These are phyloP conservation scores for Eupsilia transversa DNA, from an alignment of 2,888 invertebrate genomes.

Conservation along the genomic window DNA sequence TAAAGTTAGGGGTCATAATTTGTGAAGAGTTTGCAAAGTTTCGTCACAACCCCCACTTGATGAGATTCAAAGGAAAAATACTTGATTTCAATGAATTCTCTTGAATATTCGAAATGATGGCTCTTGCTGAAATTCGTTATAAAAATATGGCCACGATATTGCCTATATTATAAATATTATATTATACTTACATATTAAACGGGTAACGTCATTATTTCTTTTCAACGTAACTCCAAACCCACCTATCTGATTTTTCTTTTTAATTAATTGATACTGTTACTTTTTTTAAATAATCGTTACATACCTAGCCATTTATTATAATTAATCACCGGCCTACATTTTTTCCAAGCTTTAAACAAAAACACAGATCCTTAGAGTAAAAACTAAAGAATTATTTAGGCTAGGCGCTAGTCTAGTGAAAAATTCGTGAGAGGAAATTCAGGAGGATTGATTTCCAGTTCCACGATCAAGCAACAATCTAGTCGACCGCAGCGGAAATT, in stretches of 20 bases:
- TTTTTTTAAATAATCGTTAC: too few relatives aligned
- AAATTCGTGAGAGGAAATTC: slow-evolving; percentile 24
- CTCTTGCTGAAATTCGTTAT: neutral
- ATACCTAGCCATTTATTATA: neutral
- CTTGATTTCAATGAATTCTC: slow-evolving; percentile 27
- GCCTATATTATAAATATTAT: too few relatives aligned
- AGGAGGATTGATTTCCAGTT: slow-evolving; percentile 31
- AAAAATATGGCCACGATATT: neutral
- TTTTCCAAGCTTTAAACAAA: neutral
- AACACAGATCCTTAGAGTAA: too few relatives aligned
- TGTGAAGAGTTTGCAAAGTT: slow-evolving; percentile 55
- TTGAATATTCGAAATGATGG: neutral
- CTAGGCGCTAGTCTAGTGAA: slow-evolving; percentile 3
- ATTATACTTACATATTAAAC: too few relatives aligned
- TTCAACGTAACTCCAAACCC: neutral
- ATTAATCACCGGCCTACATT: neutral
- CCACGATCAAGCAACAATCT: slow-evolving; percentile 38
- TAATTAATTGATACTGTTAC: neutral
- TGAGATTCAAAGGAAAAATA: slow-evolving; percentile 44
- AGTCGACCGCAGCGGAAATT: slow-evolving; percentile 42
- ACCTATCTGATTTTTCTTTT: too few relatives aligned
- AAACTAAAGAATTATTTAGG: neutral
- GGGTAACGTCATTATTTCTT: neutral
- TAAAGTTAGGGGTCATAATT: slow-evolving; percentile 61
- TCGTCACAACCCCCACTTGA: slow-evolving; percentile 49